Conservation (phyloP, 2,888 invertebrate genomes). For the Apantesis nais region DNA sequence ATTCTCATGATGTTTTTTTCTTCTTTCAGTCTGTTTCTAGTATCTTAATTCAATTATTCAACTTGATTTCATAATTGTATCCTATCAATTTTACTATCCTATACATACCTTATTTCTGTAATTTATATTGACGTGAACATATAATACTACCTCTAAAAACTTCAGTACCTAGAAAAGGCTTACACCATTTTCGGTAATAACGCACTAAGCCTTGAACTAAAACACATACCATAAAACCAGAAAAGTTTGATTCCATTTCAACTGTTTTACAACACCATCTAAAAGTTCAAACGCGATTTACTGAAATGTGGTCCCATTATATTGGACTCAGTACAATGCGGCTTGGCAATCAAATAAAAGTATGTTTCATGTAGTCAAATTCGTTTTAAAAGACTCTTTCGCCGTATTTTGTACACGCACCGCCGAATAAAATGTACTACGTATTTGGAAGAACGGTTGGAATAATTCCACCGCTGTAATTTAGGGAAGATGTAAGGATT, state of each 20-base stretch:
- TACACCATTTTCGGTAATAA: not conserved
- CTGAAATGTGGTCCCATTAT: slow-evolving; percentile 32
- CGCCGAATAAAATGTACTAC: not conserved
- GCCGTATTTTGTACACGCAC: not conserved
- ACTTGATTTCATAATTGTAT: not conserved
- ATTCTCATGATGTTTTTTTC: too few relatives aligned
- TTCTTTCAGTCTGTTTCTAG: too few relatives aligned
- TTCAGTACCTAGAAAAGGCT: not conserved
- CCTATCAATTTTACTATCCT: not conserved
- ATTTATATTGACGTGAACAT: not conserved
- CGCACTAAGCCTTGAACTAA: not conserved
- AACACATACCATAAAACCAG: slow-evolving; percentile 5
- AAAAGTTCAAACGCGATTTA: slow-evolving; percentile 28
- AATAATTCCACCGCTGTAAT: not conserved
- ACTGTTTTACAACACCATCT: slow-evolving; percentile 9
- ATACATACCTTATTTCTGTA: not conserved
- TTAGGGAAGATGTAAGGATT: not conserved
- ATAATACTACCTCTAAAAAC: not conserved
- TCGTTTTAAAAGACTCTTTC: slow-evolving; percentile 17
- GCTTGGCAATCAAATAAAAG: slow-evolving; percentile 26
- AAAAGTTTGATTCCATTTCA: slow-evolving; percentile 1
- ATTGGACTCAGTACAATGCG: slow-evolving; percentile 21
- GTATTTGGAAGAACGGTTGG: not conserved
- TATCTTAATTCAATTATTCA: too few relatives aligned
- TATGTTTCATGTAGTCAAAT: slow-evolving; percentile 17